These are phyloP conservation scores for Polyommatus iphigenia DNA, from an alignment of 2,888 invertebrate genomes.

Conservation along the genomic window DNA sequence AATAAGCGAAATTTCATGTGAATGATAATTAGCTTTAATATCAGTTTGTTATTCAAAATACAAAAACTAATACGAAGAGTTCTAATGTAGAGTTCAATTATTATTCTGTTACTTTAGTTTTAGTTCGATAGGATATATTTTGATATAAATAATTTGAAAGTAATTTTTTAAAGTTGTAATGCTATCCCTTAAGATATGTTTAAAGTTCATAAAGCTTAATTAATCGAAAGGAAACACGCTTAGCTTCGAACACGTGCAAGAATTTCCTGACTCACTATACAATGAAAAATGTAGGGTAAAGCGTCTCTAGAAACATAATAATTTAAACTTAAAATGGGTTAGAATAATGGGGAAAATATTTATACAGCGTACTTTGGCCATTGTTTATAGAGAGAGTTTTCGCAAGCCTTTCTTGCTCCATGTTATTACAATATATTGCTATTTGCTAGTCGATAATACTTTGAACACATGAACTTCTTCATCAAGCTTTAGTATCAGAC, in stretches of 20 bases:
- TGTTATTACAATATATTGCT: too few relatives aligned
- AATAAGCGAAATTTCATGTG: not conserved
- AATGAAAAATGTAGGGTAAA: conserved; percentile 7
- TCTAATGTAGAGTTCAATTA: not conserved
- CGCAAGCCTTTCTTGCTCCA: too few relatives aligned
- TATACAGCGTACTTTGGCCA: too few relatives aligned
- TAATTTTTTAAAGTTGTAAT: not conserved
- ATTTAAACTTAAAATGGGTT: not conserved
- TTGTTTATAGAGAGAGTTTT: too few relatives aligned
- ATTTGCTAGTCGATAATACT: too few relatives aligned
- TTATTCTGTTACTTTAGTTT: too few relatives aligned
- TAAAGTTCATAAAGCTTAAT: not conserved
- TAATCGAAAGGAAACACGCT: not conserved
- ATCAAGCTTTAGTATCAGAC: too few relatives aligned
- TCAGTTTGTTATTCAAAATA: not conserved
- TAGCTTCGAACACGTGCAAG: not conserved
- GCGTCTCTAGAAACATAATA: not conserved
- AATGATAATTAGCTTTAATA: not conserved
- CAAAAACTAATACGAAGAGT: not conserved
- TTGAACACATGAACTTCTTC: too few relatives aligned
- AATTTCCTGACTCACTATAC: not conserved
- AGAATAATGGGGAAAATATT: not conserved
- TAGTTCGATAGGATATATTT: too few relatives aligned
- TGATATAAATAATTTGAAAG: not conserved
- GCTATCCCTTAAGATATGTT: not conserved